Base-by-base conservation (phyloP, 2,113 vertebrate species). In the Galbula dea region DNA sequence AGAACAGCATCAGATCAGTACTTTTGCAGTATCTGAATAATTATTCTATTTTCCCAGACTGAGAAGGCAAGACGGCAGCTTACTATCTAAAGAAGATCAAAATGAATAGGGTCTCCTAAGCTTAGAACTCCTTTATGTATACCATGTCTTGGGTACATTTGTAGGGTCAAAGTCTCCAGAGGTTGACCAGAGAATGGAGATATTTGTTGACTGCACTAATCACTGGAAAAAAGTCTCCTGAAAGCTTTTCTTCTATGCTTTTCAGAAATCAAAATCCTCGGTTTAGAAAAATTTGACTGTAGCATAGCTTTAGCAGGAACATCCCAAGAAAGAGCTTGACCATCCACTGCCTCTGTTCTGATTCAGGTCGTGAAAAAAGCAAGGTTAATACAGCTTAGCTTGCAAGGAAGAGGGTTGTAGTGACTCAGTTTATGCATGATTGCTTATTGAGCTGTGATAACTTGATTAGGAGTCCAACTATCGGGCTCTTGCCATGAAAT, bases 391-490 rank as follows among this genome's bases (percentile, higher is more conserved):
- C 39, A 86, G 30, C n/a, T 86, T 19, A 78, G 41, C 41, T 85
- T 69, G 46, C 41, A 83, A 77, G 62, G 41, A 83, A 73, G 72
- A 83, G 15, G n/a, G 54, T 3, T 88, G 71, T 24, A 49, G 82
- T 86, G 93, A 85, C 75, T 89, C 54, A 80, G 72, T 85, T 69
- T 88, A 21, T 58, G 46, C 51, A 19, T 11, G 78, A 83, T 49
- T 88, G 74, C 59, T 89, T 66, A 91, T 13, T 73, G 89, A 85
- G 71, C 88, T 86, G 46, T 36, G 85, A 66, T 88, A 91, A 93
- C 68, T 58, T 49, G 46, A 91, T 89, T 77, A 91, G 39, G 67
- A 83, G 16, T 30, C 55, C 78, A 85, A 85, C 17, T 1, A 77
- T 34, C 46, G 62, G 63, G 72, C 18, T 32, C 84, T 55, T 71